Evolutionary conservation across 2,888 invertebrate genomes (phyloP), one percentile per base, ranked within the genome.

Genomic region (Chironomus tentans): DNA sequence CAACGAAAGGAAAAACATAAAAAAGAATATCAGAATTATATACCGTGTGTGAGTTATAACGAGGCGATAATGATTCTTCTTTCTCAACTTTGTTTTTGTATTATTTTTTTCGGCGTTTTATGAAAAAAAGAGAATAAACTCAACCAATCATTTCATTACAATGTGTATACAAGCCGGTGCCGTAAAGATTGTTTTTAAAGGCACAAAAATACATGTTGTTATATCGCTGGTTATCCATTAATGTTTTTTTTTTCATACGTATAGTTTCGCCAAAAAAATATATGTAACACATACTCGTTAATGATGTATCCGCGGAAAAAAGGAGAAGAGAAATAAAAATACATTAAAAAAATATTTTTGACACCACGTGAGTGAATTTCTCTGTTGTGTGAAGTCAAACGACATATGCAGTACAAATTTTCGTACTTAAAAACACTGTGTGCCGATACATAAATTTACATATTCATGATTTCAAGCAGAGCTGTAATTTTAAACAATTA

Each of bases 141-240:
- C 56, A 56, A 15, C 56, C 56, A 56, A 56, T 56, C 56, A 56
- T 56, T 56, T 56, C 56, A 56, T 15, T 56, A 56, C 56, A 56
- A 56, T 56, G 56, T 56, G 56, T 56, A 56, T 18, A 56, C 15
- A 56, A 56, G 7, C 15, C 15, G 56, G 18, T 56, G n/a, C 56
- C 15, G n/a, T 56, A 56, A 56, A 56, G n/a, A 56, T 56, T 56
- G 56, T 56, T 56, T 56, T 56, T 56, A 56, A 56, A 56, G 56
- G 56, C 15, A 56, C 56, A 56, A 56, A 56, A 56, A 56, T 56
- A 56, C 56, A 56, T 56, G 56, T 56, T 65, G 65, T 65, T 65
- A 65, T 24, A 22, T 21, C 65, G 18, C 65, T 65, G 65, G 65
- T 65, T 65, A 65, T 65, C 65, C 65, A 65, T 65, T 65, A 65